Base-by-base conservation (phyloP, 2,888 invertebrate genomes). In the Xiphydria camelus region DNA sequence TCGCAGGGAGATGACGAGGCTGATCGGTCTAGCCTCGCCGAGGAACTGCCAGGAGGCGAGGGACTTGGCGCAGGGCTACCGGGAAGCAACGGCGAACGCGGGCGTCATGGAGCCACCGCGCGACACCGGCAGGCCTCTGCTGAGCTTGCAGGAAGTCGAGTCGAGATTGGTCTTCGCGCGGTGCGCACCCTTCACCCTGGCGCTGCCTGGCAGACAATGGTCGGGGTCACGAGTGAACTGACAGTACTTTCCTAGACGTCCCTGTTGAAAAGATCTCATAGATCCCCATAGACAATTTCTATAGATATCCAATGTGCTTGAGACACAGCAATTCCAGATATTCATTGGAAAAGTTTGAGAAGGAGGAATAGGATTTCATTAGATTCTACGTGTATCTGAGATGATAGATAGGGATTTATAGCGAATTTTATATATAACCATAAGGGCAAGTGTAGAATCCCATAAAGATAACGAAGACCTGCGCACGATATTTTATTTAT, bases 101-200 rank as follows among this genome's bases (percentile, higher is more conserved):
- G 91, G 91, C 2, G 77, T 91, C 4, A 92, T 91, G 91, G 91
- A 91, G 56, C 86, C 91, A 0, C 82, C 89, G 41, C 87, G 89
- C 10, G 91, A 91, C 65, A 69, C 70, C 31, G 91, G 91, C 1
- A 83, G 88, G 47, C 91, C 91, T 0, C 70, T 92, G 49, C 76
- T 92, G 4, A 89, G 90, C 9, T 82, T 92, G 39, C 88, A 90
- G 65, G 92, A 93, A 72, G 81, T 93, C 54, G 92, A 92, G 73
- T 89, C 90, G 66, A 81, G 92, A 63, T 82, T 93, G 72, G 92
- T 93, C 62, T 93, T 93, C 79, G 92, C 92, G 64, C 87, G 90
- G 76, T 92, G 91, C 80, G 91, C 90, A 83, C 91, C 92, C 40
- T 93, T 93, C 73, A 86, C 88, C 40, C 78, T 93, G 71, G 88